phyloP scores from a whole-genome alignment of 2,113 vertebrate genomes.

The Stegastes partitus region DNA sequence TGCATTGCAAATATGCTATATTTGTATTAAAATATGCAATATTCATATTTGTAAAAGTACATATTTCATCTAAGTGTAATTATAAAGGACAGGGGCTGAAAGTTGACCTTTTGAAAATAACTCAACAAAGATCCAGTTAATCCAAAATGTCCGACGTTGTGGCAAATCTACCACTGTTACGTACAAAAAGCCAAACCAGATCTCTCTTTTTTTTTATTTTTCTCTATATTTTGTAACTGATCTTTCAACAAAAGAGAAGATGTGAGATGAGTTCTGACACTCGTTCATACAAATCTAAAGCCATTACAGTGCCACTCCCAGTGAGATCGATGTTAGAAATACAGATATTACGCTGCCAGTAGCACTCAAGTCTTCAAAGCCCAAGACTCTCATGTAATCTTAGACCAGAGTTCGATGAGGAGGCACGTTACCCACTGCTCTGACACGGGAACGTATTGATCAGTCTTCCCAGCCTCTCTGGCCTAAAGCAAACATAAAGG shows the following conservation, averaged over 20 bases:
- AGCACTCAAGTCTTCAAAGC: slow-evolving; percentile 29
- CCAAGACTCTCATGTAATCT: slow-evolving; percentile 49
- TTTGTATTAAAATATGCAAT: too few species aligned
- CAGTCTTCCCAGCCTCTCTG: neutral
- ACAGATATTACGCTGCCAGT: slow-evolving; percentile 18
- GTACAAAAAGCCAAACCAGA: neutral
- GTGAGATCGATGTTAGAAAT: slow-evolving; percentile 40
- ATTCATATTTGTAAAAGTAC: too few species aligned
- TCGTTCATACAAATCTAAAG: slow-evolving; percentile 27
- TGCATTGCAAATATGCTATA: too few species aligned
- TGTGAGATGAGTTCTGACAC: neutral
- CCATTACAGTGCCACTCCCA: slow-evolving; percentile 37
- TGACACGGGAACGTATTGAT: slow-evolving; percentile 60
- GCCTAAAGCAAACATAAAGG: slow-evolving; percentile 17
- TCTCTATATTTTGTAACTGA: too few species aligned
- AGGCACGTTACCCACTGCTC: slow-evolving; percentile 17
- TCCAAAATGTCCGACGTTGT: too few species aligned
- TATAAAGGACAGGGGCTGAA: too few species aligned
- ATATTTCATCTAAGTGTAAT: too few species aligned
- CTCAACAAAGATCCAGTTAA: too few species aligned
- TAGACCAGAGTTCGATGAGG: slow-evolving; percentile 46
- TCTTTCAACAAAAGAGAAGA: slow-evolving; percentile 4
- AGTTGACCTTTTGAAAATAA: too few species aligned
- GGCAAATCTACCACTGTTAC: too few species aligned
- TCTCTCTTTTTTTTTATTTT: too few species aligned